Evolutionary conservation across 2,888 invertebrate species (phyloP).

Genomic region (Drosophila testacea): DNA sequence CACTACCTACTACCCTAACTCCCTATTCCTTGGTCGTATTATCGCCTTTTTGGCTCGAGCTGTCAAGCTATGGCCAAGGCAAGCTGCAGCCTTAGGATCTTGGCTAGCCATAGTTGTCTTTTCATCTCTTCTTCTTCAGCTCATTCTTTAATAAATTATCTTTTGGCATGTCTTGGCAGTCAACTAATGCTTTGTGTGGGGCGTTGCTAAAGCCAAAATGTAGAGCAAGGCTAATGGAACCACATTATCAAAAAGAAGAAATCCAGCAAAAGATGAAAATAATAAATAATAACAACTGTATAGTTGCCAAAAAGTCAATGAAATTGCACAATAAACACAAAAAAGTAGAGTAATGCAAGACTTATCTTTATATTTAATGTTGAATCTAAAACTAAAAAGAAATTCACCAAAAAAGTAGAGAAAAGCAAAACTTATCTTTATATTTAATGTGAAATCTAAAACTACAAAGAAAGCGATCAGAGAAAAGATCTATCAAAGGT

Average conservation of each 20-base stretch:
- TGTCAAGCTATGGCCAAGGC: slow-evolving; percentile 20
- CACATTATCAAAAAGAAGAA: slow-evolving; percentile 11
- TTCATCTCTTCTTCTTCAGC: neutral
- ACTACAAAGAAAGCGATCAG: neutral
- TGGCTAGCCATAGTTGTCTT: slow-evolving; percentile 11
- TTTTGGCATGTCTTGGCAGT: slow-evolving; percentile 33
- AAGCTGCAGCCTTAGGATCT: slow-evolving; percentile 47
- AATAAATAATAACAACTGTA: slow-evolving; percentile 6
- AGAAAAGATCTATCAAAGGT: neutral
- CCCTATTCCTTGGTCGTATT: slow-evolving; percentile 20
- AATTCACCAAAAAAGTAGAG: neutral
- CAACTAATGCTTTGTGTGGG: slow-evolving; percentile 22
- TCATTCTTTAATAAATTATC: slow-evolving; percentile 53
- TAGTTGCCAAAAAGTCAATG: slow-evolving; percentile 10
- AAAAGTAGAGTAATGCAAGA: neutral
- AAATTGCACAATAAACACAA: neutral
- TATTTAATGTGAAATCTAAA: neutral
- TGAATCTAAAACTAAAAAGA: neutral
- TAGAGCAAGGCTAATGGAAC: slow-evolving; percentile 61
- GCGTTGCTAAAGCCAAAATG: slow-evolving; percentile 60
- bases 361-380: neutral
- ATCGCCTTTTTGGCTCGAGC: slow-evolving; percentile 58
- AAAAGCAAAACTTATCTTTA: neutral
- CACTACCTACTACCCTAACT: slow-evolving; percentile 58
- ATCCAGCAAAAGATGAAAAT: neutral